Percentiles rank a stretch among this genome's conserved stretches.
These are phyloP conservation scores for Ctenosaura bakeri DNA, from an alignment of 2,797 vertebrate species.

Conservation along the genomic window DNA sequence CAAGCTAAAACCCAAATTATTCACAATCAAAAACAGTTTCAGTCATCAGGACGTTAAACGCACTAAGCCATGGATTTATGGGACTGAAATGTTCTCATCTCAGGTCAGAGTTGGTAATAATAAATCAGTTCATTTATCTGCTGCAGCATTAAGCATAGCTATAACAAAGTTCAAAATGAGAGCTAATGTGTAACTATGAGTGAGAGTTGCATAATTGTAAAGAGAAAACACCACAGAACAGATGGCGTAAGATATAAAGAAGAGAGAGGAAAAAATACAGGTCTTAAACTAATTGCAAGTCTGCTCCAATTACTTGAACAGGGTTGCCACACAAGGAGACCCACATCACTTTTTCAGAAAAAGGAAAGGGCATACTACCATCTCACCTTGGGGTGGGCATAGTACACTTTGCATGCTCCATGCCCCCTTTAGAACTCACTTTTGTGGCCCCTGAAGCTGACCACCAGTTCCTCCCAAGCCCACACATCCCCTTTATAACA, in stretches of 20 bases:
- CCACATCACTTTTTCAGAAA: neutral
- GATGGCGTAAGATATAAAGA: slow-evolving; percentile 24
- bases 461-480: no score
- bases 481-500: no score
- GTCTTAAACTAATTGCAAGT: slow-evolving; percentile 15
- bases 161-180: slow-evolving; percentile 30
- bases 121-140: slow-evolving; percentile 48
- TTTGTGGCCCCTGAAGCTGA: no score
- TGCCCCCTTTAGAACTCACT: no score
- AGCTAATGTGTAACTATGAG: slow-evolving; percentile 38
- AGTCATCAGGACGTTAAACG: slow-evolving; percentile 12
- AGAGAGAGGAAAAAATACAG: neutral
- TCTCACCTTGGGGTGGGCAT: no score
- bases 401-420: no score
- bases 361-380: neutral
- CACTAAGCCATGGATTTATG: slow-evolving; percentile 38
- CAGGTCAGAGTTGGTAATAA: slow-evolving; percentile 34
- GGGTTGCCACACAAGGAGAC: slow-evolving; percentile 5
- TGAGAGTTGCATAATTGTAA: slow-evolving; percentile 40
- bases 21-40: slow-evolving; percentile 48
- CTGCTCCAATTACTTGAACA: slow-evolving; percentile 16
- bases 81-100: slow-evolving; percentile 36
- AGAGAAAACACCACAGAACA: slow-evolving; percentile 30
- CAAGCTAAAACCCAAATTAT: slow-evolving; percentile 38
- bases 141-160: slow-evolving; percentile 31